Conservation (phyloP, 2,888 invertebrate genomes). For the Papilio gigon region DNA sequence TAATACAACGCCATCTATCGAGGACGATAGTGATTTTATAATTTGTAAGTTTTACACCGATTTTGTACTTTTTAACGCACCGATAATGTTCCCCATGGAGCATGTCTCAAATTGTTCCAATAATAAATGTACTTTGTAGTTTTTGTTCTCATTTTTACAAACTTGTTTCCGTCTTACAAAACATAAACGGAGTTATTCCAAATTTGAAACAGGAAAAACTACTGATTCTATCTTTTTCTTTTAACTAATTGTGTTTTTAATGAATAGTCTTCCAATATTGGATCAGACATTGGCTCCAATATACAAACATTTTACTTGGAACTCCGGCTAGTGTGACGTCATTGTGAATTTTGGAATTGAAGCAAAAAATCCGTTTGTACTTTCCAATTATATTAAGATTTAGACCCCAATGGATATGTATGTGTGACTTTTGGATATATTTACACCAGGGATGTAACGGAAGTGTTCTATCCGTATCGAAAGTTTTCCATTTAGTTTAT, state of each 20-base stretch:
- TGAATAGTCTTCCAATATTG: slow-evolving; percentile 30
- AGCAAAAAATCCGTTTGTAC: slow-evolving; percentile 14
- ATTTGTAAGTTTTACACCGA: slow-evolving; percentile 26
- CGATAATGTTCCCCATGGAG: slow-evolving; percentile 5
- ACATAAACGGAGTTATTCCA: too few relatives aligned
- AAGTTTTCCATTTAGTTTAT: too few relatives aligned
- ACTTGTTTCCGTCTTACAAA: background rate
- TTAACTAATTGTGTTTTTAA: slow-evolving; percentile 7
- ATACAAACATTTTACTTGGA: background rate
- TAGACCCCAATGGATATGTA: slow-evolving; percentile 2
- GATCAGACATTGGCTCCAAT: slow-evolving; percentile 33
- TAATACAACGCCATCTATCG: slow-evolving; percentile 18
- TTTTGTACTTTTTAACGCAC: slow-evolving; percentile 28
- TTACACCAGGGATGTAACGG: too few relatives aligned
- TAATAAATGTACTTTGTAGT: background rate
- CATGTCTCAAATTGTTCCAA: slow-evolving; percentile 8
- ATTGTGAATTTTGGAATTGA: slow-evolving; percentile 33
- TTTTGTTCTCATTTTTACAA: slow-evolving; percentile 24
- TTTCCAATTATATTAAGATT: too few relatives aligned
- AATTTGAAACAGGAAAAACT: too few relatives aligned
- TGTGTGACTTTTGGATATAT: slow-evolving; percentile 40
- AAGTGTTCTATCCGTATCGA: too few relatives aligned
- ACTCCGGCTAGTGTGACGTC: background rate
- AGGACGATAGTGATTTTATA: slow-evolving; percentile 4
- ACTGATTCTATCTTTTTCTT: too few relatives aligned